Base-by-base conservation (phyloP, 2,113 vertebrate species). In the Pedionomus torquatus region DNA sequence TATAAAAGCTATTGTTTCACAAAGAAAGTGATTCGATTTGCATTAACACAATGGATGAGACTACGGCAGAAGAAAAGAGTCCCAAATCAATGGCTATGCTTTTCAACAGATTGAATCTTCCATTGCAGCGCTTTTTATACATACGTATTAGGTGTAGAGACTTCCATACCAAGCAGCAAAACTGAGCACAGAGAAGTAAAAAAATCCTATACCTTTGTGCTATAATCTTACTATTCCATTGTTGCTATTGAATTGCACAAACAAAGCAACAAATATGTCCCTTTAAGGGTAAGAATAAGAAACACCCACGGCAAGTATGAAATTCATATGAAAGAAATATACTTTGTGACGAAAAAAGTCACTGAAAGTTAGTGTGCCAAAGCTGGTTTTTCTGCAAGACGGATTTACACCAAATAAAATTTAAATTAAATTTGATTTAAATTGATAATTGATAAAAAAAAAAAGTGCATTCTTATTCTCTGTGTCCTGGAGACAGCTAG, bases 41-140 rank as follows among this genome's bases (percentile, higher is more conserved):
- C 72, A 78, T 94, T 89, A 96, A 90, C 68, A 76, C 86, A 95
- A 76, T 71, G 48, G 90, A 71, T 83, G 60, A 82, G 72, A 78
- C 72, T 87, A 39, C 2, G 1, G 92, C 65, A 93, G 80, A 93
- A 83, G 43, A 92, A 88, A 71, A 71, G 87, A 48, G 28, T 79
- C 52, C 68, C 86, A 95, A 95, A 97, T 94, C 90, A 96, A 91
- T 92, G 72, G 33, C 65, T 94, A 26, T 79, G 86, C 92, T 79
- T 97, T 87, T 94, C 86, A 84, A 89, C 26, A 97, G 96, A 96
- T 87, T 93, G 91, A 93, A 83, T 94, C 72, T 94, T 92, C 69
- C 77, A 69, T 39, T 77, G 61, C 83, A 57, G 83, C 5, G 1
- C 57, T 79, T 93, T 89, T 79, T 5, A 3, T 89, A 71, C 88